Conservation (phyloP, 2,797 vertebrate genomes). For the Sebastes iracundus region DNA sequence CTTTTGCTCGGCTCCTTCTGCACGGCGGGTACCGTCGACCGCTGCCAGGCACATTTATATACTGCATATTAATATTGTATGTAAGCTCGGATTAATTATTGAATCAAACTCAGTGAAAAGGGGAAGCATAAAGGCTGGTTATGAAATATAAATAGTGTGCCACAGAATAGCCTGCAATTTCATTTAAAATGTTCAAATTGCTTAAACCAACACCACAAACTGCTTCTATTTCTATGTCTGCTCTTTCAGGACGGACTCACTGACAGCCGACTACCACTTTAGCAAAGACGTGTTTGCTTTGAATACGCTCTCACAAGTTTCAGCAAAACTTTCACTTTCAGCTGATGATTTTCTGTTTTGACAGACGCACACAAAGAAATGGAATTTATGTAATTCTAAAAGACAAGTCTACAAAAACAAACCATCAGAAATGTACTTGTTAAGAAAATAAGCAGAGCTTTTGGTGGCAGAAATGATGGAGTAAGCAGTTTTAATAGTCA, state of each 20-base stretch:
- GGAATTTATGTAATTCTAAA: not conserved
- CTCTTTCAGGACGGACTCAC: not conserved
- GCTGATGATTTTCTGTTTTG: conserved; percentile 2
- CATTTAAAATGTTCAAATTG: conserved; percentile 17
- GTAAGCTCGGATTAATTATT: conserved; percentile 26
- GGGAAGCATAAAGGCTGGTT: conserved; percentile 11
- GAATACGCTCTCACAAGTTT: not conserved
- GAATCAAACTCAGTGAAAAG: conserved; percentile 17
- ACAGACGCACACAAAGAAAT: not conserved
- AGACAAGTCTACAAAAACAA: not conserved
- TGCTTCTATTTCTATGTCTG: not conserved
- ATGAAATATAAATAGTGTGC: conserved; percentile 28
- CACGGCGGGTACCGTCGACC: not conserved
- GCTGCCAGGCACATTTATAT: conserved; percentile 34
- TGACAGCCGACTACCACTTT: conserved; percentile 1
- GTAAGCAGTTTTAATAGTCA: not conserved
- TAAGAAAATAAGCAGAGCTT: too few species aligned
- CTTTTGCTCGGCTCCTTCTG: not conserved
- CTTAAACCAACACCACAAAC: not conserved
- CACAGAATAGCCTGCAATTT: conserved; percentile 10
- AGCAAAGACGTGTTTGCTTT: conserved; percentile 6
- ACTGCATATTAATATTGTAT: conserved; percentile 22
- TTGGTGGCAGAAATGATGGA: not conserved
- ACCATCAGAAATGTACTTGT: not conserved
- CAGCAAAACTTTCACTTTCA: not conserved